Evolutionary conservation across 2,888 invertebrate species (phyloP).

Genomic region (Drosophila monieri): DNA sequence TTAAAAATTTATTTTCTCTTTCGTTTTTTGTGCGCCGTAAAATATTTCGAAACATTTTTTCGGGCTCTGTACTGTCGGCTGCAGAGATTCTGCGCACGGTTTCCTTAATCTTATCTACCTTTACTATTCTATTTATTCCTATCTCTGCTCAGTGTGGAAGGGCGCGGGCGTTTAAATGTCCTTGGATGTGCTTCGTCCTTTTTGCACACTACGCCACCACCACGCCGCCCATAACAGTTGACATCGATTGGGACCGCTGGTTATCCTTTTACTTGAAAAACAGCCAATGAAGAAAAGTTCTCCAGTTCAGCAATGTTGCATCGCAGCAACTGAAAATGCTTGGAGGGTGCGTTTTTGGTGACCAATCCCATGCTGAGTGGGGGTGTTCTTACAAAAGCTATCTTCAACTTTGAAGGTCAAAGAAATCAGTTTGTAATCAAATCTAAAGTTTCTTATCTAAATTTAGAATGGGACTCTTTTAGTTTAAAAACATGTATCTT

Average conservation of each 20-base stretch:
- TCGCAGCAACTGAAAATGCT: constrained; percentile 5
- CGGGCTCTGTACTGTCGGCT: constrained; percentile 71
- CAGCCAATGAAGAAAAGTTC: constrained; percentile 64
- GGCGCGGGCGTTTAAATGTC: constrained; percentile 29
- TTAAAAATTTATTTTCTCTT: constrained; percentile 46
- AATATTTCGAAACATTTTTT: constrained; percentile 75
- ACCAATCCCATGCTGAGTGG: constrained; percentile 19
- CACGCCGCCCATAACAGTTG: constrained; percentile 64
- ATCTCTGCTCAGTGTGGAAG: constrained; percentile 34
- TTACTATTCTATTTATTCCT: constrained; percentile 29
- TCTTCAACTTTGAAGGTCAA: neutral
- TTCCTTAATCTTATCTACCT: constrained; percentile 67
- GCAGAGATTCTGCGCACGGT: constrained; percentile 77
- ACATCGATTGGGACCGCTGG: constrained; percentile 52
- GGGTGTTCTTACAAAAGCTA: neutral
- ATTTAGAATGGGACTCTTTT: neutral
- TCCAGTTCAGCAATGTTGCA: constrained; percentile 25
- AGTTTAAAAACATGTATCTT: neutral
- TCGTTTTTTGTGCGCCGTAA: constrained; percentile 60
- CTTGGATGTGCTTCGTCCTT: constrained; percentile 58
- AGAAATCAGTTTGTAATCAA: neutral
- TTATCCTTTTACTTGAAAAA: constrained; percentile 46
- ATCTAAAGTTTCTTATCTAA: neutral
- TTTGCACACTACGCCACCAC: constrained; percentile 52
- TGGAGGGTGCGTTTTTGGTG: constrained; percentile 28